These are phyloP conservation scores for Chymomyza fuscimana DNA, from an alignment of 2,888 invertebrate species.

Conservation along the genomic window DNA sequence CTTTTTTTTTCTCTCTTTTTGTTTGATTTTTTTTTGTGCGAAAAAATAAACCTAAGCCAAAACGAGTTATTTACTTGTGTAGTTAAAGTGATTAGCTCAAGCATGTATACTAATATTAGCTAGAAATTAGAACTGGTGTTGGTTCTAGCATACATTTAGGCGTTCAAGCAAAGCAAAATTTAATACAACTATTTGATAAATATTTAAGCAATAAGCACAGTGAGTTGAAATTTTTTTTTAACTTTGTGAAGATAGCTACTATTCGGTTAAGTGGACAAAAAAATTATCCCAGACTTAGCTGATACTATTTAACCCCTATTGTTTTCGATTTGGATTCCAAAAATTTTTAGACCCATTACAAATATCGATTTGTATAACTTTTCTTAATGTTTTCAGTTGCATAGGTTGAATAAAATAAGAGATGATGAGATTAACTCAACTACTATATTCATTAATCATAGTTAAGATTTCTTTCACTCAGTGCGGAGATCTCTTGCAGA, in stretches of 20 bases:
- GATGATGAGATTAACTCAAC: no score
- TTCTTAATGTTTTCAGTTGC: no score
- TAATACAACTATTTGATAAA: background rate
- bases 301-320: no score
- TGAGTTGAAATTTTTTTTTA: background rate
- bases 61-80: background rate
- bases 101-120: slow-evolving; percentile 45
- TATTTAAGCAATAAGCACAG: background rate
- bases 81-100: background rate
- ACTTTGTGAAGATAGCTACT: background rate
- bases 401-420: no score
- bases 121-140: slow-evolving; percentile 45
- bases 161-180: slow-evolving; percentile 31
- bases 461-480: no score
- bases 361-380: no score
- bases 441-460: no score
- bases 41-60: slow-evolving; percentile 10
- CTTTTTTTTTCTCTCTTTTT: slow-evolving; percentile 31
- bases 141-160: slow-evolving; percentile 40
- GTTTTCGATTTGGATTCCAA: no score
- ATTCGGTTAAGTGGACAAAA: no score
- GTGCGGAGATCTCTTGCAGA: no score
- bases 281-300: no score
- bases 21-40: slow-evolving; percentile 31
- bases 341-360: no score